Evolutionary conservation across 2,888 invertebrate species (phyloP).

Genomic region (Andrena praecox): DNA sequence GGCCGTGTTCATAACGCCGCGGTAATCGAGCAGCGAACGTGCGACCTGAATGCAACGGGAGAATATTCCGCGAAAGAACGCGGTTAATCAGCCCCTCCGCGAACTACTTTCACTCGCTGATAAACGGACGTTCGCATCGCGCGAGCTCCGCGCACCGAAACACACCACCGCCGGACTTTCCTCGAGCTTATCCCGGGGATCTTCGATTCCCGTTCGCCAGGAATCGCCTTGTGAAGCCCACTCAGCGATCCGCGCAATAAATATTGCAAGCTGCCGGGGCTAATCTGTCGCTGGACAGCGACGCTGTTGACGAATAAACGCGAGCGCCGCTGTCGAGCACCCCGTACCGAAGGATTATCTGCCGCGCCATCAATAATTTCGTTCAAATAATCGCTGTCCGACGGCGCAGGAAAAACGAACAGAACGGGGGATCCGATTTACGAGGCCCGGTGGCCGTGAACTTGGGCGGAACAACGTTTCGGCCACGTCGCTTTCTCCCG

Average conservation of each 20-base stretch:
- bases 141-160: constrained; percentile 20
- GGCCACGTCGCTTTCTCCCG: not conserved
- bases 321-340: no score
- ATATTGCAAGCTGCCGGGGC: not conserved
- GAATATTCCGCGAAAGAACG: constrained; percentile 36
- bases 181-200: constrained; percentile 8
- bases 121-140: constrained; percentile 56
- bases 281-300: not conserved
- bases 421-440: not conserved
- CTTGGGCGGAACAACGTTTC: constrained; percentile 3
- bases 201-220: not conserved
- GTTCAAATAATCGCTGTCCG: no score
- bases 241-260: not conserved
- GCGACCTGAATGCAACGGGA: constrained; percentile 1
- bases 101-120: constrained; percentile 46
- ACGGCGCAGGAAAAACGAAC: no score
- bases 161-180: constrained; percentile 6
- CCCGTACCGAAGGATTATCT: no score
- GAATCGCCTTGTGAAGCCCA: not conserved
- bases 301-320: not conserved
- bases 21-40: constrained; percentile 6
- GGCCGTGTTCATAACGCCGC: constrained; percentile 4
- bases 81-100: constrained; percentile 55
- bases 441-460: not conserved
- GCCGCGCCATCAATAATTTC: no score